phyloP scores from a whole-genome alignment of 2,888 invertebrate species.

The Monopis laevigella region DNA sequence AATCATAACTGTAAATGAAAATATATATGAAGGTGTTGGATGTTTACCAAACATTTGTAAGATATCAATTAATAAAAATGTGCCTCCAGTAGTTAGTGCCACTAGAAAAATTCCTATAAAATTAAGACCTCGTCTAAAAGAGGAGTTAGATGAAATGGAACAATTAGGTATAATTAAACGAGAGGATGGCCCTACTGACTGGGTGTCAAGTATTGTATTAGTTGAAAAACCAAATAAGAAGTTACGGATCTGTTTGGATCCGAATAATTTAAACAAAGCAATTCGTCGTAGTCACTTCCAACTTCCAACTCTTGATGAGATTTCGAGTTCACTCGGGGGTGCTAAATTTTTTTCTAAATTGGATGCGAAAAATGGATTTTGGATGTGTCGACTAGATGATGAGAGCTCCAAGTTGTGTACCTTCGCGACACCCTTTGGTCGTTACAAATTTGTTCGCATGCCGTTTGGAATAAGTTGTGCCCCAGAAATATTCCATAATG shows the following conservation, averaged over 20 bases:
- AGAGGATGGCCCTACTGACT: conserved; percentile 16
- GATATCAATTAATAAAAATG: too few relatives aligned
- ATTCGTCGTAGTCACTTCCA: conserved; percentile 16
- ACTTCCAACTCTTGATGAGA: conserved; percentile 17
- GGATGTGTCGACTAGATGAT: conserved; percentile 5
- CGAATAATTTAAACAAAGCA: conserved; percentile 15
- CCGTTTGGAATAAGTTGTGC: conserved; percentile 10
- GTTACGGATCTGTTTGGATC: conserved; percentile 16
- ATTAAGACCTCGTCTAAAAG: neutral
- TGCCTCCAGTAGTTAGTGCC: too few relatives aligned
- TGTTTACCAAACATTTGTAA: too few relatives aligned
- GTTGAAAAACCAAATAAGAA: conserved; percentile 13
- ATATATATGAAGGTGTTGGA: too few relatives aligned
- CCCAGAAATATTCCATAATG: conserved; percentile 17
- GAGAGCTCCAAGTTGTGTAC: conserved; percentile 10
- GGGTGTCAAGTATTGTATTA: conserved; percentile 15
- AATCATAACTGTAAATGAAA: too few relatives aligned
- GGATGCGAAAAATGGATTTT: conserved; percentile 16
- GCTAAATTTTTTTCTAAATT: conserved; percentile 15
- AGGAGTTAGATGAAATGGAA: conserved; percentile 1
- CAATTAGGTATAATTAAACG: conserved; percentile 11
- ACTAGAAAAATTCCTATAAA: conserved; percentile 1
- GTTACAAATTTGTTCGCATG: conserved; percentile 6
- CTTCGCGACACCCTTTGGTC: conserved; percentile 11
- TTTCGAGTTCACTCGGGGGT: conserved; percentile 13